Conservation (phyloP, 2,113 vertebrate species). For the Urocitellus parryii region DNA sequence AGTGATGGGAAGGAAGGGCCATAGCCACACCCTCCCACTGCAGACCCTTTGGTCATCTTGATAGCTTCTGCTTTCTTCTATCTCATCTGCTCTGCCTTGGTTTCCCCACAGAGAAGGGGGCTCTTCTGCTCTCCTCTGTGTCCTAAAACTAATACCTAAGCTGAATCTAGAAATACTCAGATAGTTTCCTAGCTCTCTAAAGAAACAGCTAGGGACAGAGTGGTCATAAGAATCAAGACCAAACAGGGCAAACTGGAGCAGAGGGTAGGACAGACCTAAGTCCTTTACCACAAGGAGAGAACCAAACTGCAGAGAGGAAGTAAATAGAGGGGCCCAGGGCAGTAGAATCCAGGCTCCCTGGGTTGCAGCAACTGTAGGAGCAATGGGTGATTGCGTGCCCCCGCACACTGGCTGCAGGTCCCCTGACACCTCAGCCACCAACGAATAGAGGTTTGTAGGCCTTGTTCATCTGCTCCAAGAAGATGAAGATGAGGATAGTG, state of each 20-base stretch:
- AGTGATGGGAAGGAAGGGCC: constrained; percentile 14
- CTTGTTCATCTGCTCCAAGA: constrained; percentile 98
- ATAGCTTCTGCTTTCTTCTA: constrained; percentile 11
- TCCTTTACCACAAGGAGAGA: constrained; percentile 61
- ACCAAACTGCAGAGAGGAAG: constrained; percentile 71
- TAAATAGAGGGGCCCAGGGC: constrained; percentile 77
- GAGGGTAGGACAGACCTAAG: constrained; percentile 36
- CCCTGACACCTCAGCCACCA: constrained; percentile 78
- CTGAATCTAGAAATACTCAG: constrained; percentile 2
- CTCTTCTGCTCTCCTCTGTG: constrained; percentile 33
- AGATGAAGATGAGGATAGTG: constrained; percentile 98
- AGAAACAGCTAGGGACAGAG: constrained; percentile 28
- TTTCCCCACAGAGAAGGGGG: not conserved
- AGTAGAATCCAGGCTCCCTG: constrained; percentile 55
- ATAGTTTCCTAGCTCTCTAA: not conserved
- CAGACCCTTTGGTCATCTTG: not conserved
- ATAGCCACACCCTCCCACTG: not conserved
- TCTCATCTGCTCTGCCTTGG: constrained; percentile 42
- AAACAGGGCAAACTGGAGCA: constrained; percentile 42
- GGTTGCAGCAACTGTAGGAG: not conserved
- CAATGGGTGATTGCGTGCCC: not conserved
- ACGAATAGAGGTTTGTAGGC: constrained; percentile 93
- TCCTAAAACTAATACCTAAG: constrained; percentile 55
- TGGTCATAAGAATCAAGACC: constrained; percentile 25
- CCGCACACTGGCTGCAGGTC: not conserved